Evolutionary conservation across 2,113 vertebrate species (phyloP), one percentile per base, ranked within the genome.

Genomic region (Trematomus loennbergii): DNA sequence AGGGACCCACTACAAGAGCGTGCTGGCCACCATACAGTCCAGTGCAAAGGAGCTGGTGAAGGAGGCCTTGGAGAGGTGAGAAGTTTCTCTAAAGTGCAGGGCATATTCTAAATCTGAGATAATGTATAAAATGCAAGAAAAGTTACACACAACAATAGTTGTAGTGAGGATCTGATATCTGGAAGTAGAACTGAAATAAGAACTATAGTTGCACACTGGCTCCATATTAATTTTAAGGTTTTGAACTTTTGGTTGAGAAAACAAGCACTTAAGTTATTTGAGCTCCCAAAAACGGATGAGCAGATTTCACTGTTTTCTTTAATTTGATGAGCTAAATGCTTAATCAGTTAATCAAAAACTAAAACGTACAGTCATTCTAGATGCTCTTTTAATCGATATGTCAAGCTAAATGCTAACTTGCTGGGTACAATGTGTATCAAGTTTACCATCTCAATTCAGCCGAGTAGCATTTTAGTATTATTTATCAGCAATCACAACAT

Each of bases 31-130:
- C 12, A 88, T 81, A 3, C 92, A 91, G 77, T 96, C 95, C 86
- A 92, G 77, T 3, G 94, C 95, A 3, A 94, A 93, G 78, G 94
- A 95, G 29, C 93, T 96, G 78, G 91, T 96, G 72, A 95, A 93
- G 77, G 95, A 96, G 76, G 95, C 95, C 8, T 64, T 96, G 68
- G 95, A 95, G 80, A 95, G 95, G 95, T 95, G 78, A 91, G 87
- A 12, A 48, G 4, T n/a, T n/a, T 33, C 10, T 33, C 12, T 40
- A 7, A 40, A 40, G 36, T 40, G 36, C 36, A 40, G 36, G 36
- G 7, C 36, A 40, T 40, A 40, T 40, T 40, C 5, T 40, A 40
- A 40, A 40, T 40, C 5, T 40, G 6, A 40, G 36, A 40, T 40
- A 6, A 40, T 40, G 5, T 40, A 40, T 40, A 8, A 7, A 40